Conservation (phyloP, 2,888 invertebrate genomes). For the Ephialtes manifestator region DNA sequence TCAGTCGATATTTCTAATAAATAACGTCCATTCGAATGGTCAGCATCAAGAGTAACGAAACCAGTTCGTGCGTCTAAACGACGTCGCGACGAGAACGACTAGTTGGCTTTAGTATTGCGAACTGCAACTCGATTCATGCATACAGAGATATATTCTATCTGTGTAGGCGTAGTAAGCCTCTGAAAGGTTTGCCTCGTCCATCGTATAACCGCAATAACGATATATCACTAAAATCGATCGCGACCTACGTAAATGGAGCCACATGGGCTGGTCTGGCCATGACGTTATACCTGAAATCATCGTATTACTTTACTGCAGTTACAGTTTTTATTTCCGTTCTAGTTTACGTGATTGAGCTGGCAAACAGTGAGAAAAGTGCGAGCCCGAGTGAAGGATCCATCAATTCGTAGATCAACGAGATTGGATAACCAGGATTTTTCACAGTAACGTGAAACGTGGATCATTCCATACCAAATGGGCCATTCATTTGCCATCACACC, state of each 20-base stretch:
- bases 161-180: conserved; percentile 10
- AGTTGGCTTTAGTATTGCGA: neutral
- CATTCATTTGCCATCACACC: too few relatives aligned
- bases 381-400: neutral
- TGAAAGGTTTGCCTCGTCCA: conserved; percentile 8
- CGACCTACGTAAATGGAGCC: conserved; percentile 10
- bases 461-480: too few relatives aligned
- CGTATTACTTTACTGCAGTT: conserved; percentile 35
- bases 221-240: conserved; percentile 28
- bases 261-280: neutral
- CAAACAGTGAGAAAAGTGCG: neutral
- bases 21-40: neutral
- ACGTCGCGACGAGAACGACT: neutral
- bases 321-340: conserved; percentile 37
- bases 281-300: conserved; percentile 18
- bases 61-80: neutral
- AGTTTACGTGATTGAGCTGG: conserved; percentile 13
- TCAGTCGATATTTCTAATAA: neutral
- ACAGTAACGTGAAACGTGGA: conserved; percentile 4
- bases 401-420: conserved; percentile 7
- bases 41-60: neutral
- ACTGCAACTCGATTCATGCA: neutral
- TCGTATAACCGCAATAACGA: conserved; percentile 16
- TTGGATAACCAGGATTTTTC: conserved; percentile 8
- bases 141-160: neutral